Conservation (phyloP, 1,140 invertebrate species). For the Babylonia areolata region DNA sequence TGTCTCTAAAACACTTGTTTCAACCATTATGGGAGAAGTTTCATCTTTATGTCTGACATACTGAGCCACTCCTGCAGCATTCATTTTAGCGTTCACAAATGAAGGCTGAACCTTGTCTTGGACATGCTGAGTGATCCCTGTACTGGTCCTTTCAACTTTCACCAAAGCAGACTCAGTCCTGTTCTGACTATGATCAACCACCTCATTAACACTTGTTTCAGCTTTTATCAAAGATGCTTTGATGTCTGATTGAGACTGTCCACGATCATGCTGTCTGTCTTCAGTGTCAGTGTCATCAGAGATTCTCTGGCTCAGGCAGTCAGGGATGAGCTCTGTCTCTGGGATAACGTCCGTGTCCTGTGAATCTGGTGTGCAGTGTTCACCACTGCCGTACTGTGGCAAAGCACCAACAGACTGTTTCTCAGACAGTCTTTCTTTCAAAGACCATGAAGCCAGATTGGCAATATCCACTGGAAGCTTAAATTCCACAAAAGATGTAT, state of each 20-base stretch:
- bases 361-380: background rate
- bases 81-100: background rate
- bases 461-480: conserved; percentile 42
- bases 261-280: background rate
- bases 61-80: background rate
- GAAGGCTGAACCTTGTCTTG: background rate
- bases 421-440: background rate
- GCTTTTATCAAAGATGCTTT: background rate
- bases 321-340: conserved; percentile 28
- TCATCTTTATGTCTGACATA: background rate
- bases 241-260: background rate
- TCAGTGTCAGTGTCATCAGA: background rate
- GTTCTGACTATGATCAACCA: background rate
- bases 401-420: background rate
- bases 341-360: conserved; percentile 18
- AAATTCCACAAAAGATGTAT: conserved; percentile 44
- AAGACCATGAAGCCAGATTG: background rate
- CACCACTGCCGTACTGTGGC: background rate
- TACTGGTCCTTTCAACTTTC: background rate
- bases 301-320: background rate
- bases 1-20: background rate
- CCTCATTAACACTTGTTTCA: background rate
- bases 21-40: background rate
- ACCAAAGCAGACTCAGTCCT: background rate
- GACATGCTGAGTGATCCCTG: background rate